phyloP scores from a whole-genome alignment of 2,888 invertebrate genomes.

The Dryobotodes eremita region DNA sequence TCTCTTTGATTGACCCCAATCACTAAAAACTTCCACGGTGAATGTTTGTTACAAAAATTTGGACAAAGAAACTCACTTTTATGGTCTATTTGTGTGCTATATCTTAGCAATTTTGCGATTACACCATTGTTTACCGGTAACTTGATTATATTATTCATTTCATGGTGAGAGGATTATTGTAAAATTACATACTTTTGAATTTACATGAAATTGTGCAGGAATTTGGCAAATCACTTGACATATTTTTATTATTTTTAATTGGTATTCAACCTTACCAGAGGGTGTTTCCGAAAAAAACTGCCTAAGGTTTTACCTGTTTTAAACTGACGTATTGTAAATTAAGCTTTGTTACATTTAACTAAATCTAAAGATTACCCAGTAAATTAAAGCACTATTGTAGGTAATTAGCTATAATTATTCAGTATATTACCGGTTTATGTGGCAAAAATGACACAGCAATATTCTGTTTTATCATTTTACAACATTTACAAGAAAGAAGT shows the following conservation, averaged over 20 bases:
- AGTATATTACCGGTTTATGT: constrained; percentile 17
- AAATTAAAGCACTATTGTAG: too few species aligned
- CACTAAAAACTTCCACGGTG: constrained; percentile 50
- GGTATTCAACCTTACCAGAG: constrained; percentile 23
- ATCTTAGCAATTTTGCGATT: constrained; percentile 69
- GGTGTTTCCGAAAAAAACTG: background rate
- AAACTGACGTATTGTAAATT: background rate
- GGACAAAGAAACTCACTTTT: constrained; percentile 75
- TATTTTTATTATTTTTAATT: constrained; percentile 27
- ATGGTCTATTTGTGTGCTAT: constrained; percentile 64
- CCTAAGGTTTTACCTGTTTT: background rate
- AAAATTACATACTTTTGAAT: constrained; percentile 52
- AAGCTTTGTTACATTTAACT: background rate
- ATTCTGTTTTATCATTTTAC: constrained; percentile 5
- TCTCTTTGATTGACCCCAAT: constrained; percentile 71
- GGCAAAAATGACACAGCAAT: constrained; percentile 52
- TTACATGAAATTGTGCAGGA: constrained; percentile 24
- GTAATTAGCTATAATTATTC: background rate
- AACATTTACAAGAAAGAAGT: background rate
- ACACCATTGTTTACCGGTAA: constrained; percentile 64
- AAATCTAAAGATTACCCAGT: too few species aligned
- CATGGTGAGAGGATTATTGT: constrained; percentile 70
- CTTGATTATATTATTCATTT: constrained; percentile 78
- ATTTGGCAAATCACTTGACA: constrained; percentile 53
- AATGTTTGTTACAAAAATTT: constrained; percentile 54